Evolutionary conservation across 2,888 invertebrate species (phyloP), one percentile per base, ranked within the genome.

Genomic region (Protula sp.): DNA sequence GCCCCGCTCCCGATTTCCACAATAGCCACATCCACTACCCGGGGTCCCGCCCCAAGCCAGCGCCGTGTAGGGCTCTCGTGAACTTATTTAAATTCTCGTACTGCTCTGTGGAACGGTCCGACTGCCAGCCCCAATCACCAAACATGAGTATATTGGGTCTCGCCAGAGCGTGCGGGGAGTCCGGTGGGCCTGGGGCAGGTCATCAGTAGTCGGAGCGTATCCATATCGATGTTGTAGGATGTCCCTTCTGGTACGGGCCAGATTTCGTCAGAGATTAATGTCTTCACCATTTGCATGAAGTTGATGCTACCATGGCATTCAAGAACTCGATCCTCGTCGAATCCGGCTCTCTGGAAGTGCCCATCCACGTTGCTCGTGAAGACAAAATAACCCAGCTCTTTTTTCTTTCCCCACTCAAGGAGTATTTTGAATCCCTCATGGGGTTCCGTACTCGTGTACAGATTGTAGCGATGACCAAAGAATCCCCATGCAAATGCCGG

Each of bases 361-460:
- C 67, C 64, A 57, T 67, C 67, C 1, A 67, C 63, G 54, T 67
- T 67, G 47, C 64, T 66, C 2, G 67, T 67, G 51, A 60, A 67
- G 4, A 62, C 58, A 54, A 67, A 67, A 30, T 63, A 58, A 3
- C 59, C 63, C 24, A 54, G 29, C 0, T 58, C 55, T 61, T 60
- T 61, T 9, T 31, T 38, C 14, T 63, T 47, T 2, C 28, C 59
- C 64, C 64, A 65, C 45, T 53, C 14, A 22, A 51, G 59, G 9
- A 67, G 47, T 24, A 66, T 63, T 9, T 54, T 9, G 51, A 65
- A 67, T 9, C 67, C 67, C 24, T 59, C n/a, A 58, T 67, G 67
- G 9, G 67, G 67, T 19, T 4, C 27, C 2, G 62, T 57, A 19
- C 14, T 54, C 14, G 22, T 51, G 38, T 67, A 67, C 45, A 65